Evolutionary conservation across 2,797 vertebrate genomes (phyloP).

Genomic region (Labroides dimidiatus): DNA sequence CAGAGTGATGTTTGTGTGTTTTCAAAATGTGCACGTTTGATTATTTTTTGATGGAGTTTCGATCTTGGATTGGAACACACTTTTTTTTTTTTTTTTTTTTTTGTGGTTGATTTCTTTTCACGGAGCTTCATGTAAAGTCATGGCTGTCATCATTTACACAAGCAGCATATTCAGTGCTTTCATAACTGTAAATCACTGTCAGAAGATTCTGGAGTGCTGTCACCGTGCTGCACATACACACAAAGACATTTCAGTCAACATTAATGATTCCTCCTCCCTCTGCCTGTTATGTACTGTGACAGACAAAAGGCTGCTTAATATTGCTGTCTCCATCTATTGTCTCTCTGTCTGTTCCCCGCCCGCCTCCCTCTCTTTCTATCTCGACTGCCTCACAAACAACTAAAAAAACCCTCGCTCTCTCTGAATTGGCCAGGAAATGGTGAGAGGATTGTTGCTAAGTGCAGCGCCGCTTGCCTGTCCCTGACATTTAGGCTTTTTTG

Average conservation of each 20-base stretch:
- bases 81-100: not conserved
- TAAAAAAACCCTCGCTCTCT: slow-evolving; percentile 49
- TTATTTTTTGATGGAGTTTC: not conserved
- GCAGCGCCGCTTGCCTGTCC: slow-evolving; percentile 45
- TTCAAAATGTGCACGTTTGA: not conserved
- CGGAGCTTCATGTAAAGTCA: not conserved
- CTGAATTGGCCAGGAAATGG: slow-evolving; percentile 66
- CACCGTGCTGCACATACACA: slow-evolving; percentile 3
- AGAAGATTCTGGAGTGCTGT: slow-evolving; percentile 37
- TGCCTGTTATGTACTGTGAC: slow-evolving; percentile 48
- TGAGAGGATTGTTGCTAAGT: slow-evolving; percentile 71
- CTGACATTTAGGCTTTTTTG: slow-evolving; percentile 78
- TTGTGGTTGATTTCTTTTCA: not conserved
- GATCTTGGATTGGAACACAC: no score
- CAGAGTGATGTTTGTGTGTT: slow-evolving; percentile 28
- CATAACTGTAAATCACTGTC: slow-evolving; percentile 46
- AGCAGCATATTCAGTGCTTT: slow-evolving; percentile 31
- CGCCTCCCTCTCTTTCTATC: slow-evolving; percentile 7
- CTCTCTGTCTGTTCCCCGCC: slow-evolving; percentile 39
- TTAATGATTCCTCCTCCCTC: slow-evolving; percentile 35
- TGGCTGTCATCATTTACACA: slow-evolving; percentile 20
- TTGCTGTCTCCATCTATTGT: slow-evolving; percentile 65
- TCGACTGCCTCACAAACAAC: slow-evolving; percentile 48
- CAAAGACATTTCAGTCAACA: slow-evolving; percentile 39
- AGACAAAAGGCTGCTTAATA: slow-evolving; percentile 60